Conservation (phyloP, 1,140 invertebrate species). For the Drosophila erecta region DNA sequence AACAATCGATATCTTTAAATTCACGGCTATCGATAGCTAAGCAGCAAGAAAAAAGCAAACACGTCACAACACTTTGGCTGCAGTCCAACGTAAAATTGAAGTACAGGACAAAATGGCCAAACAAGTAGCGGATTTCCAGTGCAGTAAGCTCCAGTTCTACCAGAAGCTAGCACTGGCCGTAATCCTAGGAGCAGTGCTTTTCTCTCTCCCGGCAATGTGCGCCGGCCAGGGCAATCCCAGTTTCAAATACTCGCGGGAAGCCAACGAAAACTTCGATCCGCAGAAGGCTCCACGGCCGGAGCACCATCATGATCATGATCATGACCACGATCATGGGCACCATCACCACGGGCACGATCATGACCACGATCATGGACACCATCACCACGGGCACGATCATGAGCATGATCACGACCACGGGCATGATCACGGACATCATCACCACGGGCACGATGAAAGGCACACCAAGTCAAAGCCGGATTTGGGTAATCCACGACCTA, state of each 20-base stretch:
- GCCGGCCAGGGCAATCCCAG: constrained; percentile 85
- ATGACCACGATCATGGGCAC: constrained; percentile 64
- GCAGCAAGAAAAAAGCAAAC: constrained; percentile 63
- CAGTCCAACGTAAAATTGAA: constrained; percentile 22
- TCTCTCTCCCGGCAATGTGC: constrained; percentile 69
- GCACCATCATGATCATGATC: constrained; percentile 60
- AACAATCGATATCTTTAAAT: not conserved
- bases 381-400: constrained; percentile 46
- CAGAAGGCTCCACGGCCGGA: constrained; percentile 56
- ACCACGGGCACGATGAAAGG: constrained; percentile 23
- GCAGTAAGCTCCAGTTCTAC: constrained; percentile 56
- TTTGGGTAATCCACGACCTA: constrained; percentile 44
- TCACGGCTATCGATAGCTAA: constrained; percentile 37
- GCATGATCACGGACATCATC: constrained; percentile 8
- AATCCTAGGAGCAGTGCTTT: constrained; percentile 54
- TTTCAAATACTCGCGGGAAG: constrained; percentile 90
- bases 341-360: constrained; percentile 52
- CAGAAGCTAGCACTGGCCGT: constrained; percentile 59
- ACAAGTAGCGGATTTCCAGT: constrained; percentile 55
- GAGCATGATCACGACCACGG: constrained; percentile 32
- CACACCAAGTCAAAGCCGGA: constrained; percentile 33
- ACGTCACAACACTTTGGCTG: constrained; percentile 61
- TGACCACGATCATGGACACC: constrained; percentile 54
- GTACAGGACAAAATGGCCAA: constrained; percentile 50
- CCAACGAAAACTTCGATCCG: constrained; percentile 86